Evolutionary conservation across 2,888 invertebrate genomes (phyloP), one percentile per base, ranked within the genome.

Genomic region (Eristalinus sepulchralis): DNA sequence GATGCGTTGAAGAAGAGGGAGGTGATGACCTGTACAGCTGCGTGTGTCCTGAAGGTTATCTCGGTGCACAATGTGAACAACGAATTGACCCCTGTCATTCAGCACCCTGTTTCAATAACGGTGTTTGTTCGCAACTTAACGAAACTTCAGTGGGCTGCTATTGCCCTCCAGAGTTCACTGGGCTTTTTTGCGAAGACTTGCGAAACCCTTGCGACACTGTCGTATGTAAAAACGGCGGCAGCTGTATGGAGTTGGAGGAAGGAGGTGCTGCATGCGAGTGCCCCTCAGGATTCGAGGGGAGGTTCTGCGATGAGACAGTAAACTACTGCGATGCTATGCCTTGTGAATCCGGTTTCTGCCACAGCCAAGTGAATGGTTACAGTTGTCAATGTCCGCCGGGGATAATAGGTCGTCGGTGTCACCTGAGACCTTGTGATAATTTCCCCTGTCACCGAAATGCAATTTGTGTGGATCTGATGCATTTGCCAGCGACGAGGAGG

Each of bases 401-500:
- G 33, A 93, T 92, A 88, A 91, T 94, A 24, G 95, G 95, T 2
- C 92, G 92, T 75, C 92, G 94, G 71, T 95, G 95, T 88, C 93
- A 93, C 89, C 90, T 94, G 31, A 89, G 94, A 57, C 94, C 95
- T 5, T 96, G 96, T 89, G 94, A 93, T 88, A 94, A 93, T 89
- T 90, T 92, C 66, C 94, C 94, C 0, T 95, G 95, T 88, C 91
- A 90, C 55, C 87, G 87, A 13, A 92, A 93, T 88, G 90, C 91
- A 0, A 91, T 93, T 66, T 94, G 94, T 88, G 83, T 92, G 1
- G 94, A 94, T 89, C 86, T 93, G 6, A 89, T 90, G 10, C 90
- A 91, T 59, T 88, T 89, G 17, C 92, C 93, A 68, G 90, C 93
- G 1, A 93, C 93, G 0, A 91, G 90, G 88, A 88, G 90, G 20